Percentiles rank a stretch among this genome's conserved stretches.
phyloP scores from a whole-genome alignment of 2,888 invertebrate genomes.

The Cheilosia impressa region DNA sequence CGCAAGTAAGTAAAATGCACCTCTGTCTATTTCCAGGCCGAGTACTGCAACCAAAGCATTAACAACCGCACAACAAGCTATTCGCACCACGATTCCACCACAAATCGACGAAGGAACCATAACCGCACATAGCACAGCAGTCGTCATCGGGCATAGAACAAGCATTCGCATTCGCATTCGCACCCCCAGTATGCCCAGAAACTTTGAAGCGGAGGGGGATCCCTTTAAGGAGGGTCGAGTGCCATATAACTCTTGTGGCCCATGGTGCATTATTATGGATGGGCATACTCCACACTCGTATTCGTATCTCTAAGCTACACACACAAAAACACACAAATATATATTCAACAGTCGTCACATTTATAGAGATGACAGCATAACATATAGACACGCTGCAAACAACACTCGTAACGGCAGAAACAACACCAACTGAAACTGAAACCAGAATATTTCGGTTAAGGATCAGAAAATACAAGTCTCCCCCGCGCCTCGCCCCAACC shows the following conservation, averaged over 20 bases:
- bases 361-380: conserved; percentile 35
- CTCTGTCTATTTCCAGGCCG: conserved; percentile 60
- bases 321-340: not conserved
- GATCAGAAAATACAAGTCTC: conserved; percentile 60
- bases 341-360: conserved; percentile 27
- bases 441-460: conserved; percentile 69
- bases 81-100: conserved; percentile 66
- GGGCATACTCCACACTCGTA: not conserved
- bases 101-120: conserved; percentile 66
- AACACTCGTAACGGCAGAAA: conserved; percentile 37
- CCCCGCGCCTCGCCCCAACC: not conserved
- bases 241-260: conserved; percentile 28
- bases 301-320: not conserved
- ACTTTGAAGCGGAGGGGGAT: conserved; percentile 29
- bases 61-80: conserved; percentile 69
- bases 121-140: conserved; percentile 67
- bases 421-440: conserved; percentile 46
- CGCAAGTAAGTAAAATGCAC: not conserved
- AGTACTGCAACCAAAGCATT: conserved; percentile 70
- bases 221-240: conserved; percentile 1
- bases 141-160: conserved; percentile 59
- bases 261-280: conserved; percentile 40
- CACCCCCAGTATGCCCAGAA: conserved; percentile 42
- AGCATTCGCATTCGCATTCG: conserved; percentile 5
- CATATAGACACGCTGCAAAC: conserved; percentile 6